phyloP scores from a whole-genome alignment of 1,140 invertebrate genomes.

The Trichonephila clavata region DNA sequence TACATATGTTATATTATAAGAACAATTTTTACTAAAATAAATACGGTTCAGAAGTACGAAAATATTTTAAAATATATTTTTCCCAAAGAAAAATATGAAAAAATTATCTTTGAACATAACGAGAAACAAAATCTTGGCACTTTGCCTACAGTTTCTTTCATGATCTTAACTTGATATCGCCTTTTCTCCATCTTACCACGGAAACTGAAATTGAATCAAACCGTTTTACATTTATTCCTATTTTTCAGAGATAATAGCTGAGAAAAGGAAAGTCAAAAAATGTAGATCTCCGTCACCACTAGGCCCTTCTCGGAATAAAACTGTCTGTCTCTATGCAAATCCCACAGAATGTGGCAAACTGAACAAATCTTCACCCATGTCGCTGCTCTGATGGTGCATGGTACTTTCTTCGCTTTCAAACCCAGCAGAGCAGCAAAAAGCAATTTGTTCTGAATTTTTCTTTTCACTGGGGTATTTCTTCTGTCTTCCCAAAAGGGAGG shows the following conservation, averaged over 20 bases:
- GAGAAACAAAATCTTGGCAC: too few relatives aligned
- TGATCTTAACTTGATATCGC: too few relatives aligned
- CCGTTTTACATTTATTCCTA: background rate
- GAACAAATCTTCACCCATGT: background rate
- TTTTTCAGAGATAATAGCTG: background rate
- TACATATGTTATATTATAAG: too few relatives aligned
- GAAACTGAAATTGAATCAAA: background rate
- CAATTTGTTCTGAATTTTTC: constrained; percentile 49
- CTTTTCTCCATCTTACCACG: too few relatives aligned
- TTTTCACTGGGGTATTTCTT: background rate
- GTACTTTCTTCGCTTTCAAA: constrained; percentile 26
- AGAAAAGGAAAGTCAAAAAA: background rate
- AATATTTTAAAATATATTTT: too few relatives aligned
- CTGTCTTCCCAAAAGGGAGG: background rate
- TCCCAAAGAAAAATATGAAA: too few relatives aligned
- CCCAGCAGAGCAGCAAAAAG: constrained; percentile 35
- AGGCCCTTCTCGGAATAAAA: too few relatives aligned
- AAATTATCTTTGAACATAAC: too few relatives aligned
- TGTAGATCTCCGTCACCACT: too few relatives aligned
- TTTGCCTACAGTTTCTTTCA: too few relatives aligned
- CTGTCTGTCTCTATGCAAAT: background rate
- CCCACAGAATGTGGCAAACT: background rate
- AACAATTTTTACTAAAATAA: too few relatives aligned
- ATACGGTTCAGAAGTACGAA: too few relatives aligned
- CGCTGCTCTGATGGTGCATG: background rate